Percentiles rank a stretch among this genome's conserved stretches.
Conservation (phyloP, 2,797 vertebrate species). For the Oryzias sinensis region DNA sequence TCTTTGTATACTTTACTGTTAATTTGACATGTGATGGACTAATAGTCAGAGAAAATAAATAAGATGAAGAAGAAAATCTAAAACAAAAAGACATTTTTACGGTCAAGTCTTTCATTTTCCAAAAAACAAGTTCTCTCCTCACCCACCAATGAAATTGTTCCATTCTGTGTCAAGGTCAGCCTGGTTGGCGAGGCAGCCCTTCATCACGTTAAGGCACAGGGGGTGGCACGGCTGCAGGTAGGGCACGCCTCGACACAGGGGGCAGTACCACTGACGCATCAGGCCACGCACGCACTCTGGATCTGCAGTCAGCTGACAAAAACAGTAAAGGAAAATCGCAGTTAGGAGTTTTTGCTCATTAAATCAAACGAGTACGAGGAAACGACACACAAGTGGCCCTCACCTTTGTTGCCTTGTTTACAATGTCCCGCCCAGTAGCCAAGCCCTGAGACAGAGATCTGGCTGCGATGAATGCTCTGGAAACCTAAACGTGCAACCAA, state of each 20-base stretch:
- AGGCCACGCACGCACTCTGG: slow-evolving; percentile 81
- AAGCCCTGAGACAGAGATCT: slow-evolving; percentile 84
- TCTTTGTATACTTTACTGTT: no score
- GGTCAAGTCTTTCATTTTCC: background rate
- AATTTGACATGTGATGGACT: background rate
- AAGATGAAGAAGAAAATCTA: background rate
- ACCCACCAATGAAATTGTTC: slow-evolving; percentile 87
- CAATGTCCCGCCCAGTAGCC: slow-evolving; percentile 82
- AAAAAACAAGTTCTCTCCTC: background rate
- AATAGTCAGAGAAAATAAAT: no score
- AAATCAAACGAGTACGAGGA: background rate
- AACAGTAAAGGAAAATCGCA: no score
- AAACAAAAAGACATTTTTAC: background rate
- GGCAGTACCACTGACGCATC: slow-evolving; percentile 89
- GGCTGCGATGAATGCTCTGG: slow-evolving; percentile 84
- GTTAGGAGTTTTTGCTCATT: no score
- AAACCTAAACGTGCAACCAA: slow-evolving; percentile 69
- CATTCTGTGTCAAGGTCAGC: slow-evolving; percentile 86
- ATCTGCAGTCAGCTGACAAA: slow-evolving; percentile 68
- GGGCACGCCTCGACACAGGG: slow-evolving; percentile 84
- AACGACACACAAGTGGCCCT: slow-evolving; percentile 12
- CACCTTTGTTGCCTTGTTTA: slow-evolving; percentile 85
- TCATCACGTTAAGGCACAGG: slow-evolving; percentile 89
- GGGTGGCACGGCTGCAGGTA: slow-evolving; percentile 82
- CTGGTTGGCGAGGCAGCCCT: slow-evolving; percentile 86